A percentile compares a stretch with the other conserved stretches of the same genome.
Evolutionary conservation across 1,140 invertebrate species (phyloP).

Genomic region (Episyrphus balteatus): DNA sequence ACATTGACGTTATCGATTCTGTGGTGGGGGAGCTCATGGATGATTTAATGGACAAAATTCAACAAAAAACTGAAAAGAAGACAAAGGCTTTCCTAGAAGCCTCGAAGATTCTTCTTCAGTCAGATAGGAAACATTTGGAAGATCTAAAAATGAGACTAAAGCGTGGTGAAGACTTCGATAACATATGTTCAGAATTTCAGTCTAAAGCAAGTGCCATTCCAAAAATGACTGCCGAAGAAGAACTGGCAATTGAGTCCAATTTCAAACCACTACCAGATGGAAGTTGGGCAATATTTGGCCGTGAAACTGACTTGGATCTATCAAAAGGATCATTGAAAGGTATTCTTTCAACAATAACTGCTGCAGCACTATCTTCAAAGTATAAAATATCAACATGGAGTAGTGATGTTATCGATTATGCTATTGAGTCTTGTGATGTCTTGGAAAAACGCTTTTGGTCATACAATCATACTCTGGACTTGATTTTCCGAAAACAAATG

Average conservation of each 20-base stretch:
- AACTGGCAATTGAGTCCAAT: slow-evolving; percentile 22
- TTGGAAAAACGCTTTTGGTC: slow-evolving; percentile 26
- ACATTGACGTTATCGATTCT: slow-evolving; percentile 15
- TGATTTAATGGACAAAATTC: slow-evolving; percentile 15
- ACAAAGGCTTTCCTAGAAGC: slow-evolving; percentile 18
- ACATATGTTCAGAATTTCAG: slow-evolving; percentile 13
- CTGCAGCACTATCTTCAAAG: slow-evolving; percentile 18
- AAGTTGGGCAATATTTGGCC: slow-evolving; percentile 26
- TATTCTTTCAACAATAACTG: slow-evolving; percentile 18
- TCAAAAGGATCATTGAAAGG: slow-evolving; percentile 11
- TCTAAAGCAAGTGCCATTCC: slow-evolving; percentile 2
- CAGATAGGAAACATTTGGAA: slow-evolving; percentile 22
- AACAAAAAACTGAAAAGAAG: slow-evolving; percentile 10
- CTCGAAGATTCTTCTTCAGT: slow-evolving; percentile 17
- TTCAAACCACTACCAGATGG: slow-evolving; percentile 25
- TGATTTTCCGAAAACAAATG: slow-evolving; percentile 18
- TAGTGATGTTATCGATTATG: slow-evolving; percentile 24
- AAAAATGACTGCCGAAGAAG: slow-evolving; percentile 25
- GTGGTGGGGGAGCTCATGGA: slow-evolving; percentile 20
- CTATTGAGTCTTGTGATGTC: slow-evolving; percentile 18
- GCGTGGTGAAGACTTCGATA: slow-evolving; percentile 24
- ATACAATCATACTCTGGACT: slow-evolving; percentile 21
- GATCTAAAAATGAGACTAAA: slow-evolving; percentile 22
- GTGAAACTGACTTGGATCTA: slow-evolving; percentile 18
- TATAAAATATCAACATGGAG: slow-evolving; percentile 32